Evolutionary conservation across 1,140 invertebrate species (phyloP), one percentile per base, ranked within the genome.

Genomic region (Stegodyphus dumicola): DNA sequence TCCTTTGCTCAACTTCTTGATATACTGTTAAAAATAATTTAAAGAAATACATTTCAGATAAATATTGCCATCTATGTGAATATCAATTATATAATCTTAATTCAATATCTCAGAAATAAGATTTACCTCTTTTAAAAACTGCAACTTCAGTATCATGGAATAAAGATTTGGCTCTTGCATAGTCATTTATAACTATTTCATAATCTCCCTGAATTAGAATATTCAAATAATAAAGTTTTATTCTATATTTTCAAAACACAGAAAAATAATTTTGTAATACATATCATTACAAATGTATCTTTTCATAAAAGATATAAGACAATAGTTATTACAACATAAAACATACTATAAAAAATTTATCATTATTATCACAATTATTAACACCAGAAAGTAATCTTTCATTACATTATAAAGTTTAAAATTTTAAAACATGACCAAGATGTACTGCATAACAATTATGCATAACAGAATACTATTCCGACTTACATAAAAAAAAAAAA

Each of bases 171-270:
- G 97, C 98, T 89, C 98, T 93, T 0, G 96, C 95, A 90, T 99
- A 99, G 91, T 99, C 98, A 90, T 98, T 99, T 77, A 99, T 98
- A 33, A 99, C 96, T 48, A 98, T 93, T 90, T 99, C 97, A 90
- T 98, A 99, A 89, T 99, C 98, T 71, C 96, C 97, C 89, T 92
- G 86, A 17, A 89, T 60, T 60, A 60, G 15, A 60, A 60, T 9
- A 60, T 10, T 10, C 56, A 60, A 9, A 60, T 60, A 60, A 60
- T 9, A 60, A 60, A 60, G 56, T 60, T 60, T 60, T 9, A 10
- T 60, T 60, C 33, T 3, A 33, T 33, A 33, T 33, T 33, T 33
- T 69, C 33, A 7, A 6, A 6, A 6, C 10, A 69, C 10, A 69
- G n/a, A 17, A 69, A 17, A 69, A 69, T 67, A 6, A 15, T 67